Percentiles rank a stretch among this genome's conserved stretches.
These are phyloP conservation scores for Tetramorium simillimum DNA, from an alignment of 1,140 invertebrate species.

Conservation along the genomic window DNA sequence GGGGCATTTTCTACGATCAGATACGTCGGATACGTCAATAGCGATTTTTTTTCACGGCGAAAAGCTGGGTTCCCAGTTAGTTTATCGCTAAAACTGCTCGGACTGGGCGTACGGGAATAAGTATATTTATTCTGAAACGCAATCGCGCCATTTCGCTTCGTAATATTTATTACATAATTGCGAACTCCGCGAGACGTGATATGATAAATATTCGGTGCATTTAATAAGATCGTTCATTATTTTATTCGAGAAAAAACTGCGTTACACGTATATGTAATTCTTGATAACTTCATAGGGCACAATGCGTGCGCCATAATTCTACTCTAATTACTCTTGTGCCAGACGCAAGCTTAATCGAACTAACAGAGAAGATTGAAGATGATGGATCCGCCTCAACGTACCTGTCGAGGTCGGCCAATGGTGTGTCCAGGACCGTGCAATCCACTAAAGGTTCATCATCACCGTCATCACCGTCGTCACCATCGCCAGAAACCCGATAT, in stretches of 20 bases:
- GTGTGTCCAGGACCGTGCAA: constrained; percentile 71
- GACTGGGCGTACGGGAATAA: neutral
- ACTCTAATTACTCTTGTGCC: neutral
- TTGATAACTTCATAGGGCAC: neutral
- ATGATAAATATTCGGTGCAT: neutral
- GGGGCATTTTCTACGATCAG: constrained; percentile 25
- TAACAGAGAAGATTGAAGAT: neutral
- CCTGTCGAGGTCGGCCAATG: constrained; percentile 46
- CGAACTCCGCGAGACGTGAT: neutral
- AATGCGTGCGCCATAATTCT: neutral
- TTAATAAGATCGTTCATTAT: neutral
- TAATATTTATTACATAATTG: constrained; percentile 34
- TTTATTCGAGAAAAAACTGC: neutral
- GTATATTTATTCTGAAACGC: constrained; percentile 2
- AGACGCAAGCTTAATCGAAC: neutral
- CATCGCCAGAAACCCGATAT: neutral
- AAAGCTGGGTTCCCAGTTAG: neutral
- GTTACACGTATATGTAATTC: neutral
- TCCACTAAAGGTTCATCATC: constrained; percentile 36
- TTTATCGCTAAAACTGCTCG: constrained; percentile 25
- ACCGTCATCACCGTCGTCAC: constrained; percentile 8
- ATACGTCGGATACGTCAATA: constrained; percentile 43
- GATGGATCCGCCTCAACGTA: constrained; percentile 45
- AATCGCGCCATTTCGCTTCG: constrained; percentile 23
- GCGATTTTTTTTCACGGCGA: constrained; percentile 34